phyloP scores from a whole-genome alignment of 2,113 vertebrate genomes.

The Furnarius figulus region DNA sequence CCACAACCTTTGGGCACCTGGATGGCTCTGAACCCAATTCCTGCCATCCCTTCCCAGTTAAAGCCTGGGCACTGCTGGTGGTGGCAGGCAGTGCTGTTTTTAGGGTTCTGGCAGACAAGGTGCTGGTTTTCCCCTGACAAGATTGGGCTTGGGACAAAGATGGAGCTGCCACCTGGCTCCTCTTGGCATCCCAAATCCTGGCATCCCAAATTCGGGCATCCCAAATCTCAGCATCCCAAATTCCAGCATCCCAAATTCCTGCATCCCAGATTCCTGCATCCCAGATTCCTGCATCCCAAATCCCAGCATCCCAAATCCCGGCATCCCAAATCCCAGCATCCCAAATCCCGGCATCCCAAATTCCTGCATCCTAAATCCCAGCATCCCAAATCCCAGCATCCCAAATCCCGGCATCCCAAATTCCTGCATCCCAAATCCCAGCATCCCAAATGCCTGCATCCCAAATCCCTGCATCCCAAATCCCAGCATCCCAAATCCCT shows the following conservation, averaged over 20 bases:
- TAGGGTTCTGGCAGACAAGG: neutral
- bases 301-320: accelerated
- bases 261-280: accelerated
- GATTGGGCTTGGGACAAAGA: neutral
- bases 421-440: accelerated
- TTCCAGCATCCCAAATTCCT: accelerated
- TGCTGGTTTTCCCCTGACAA: neutral
- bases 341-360: accelerated
- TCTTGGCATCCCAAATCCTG: accelerated
- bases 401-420: neutral
- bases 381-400: neutral
- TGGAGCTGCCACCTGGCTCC: neutral
- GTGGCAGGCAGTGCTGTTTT: accelerated
- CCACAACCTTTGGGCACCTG: accelerated
- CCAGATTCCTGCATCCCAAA: neutral
- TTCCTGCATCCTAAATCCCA: accelerated
- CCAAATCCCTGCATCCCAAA: accelerated
- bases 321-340: accelerated
- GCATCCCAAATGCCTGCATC: accelerated
- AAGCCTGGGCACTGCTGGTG: accelerated
- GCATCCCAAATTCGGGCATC: accelerated
- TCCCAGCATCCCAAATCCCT: accelerated
- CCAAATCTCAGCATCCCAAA: accelerated
- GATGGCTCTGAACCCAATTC: accelerated
- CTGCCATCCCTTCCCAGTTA: accelerated